These are phyloP conservation scores for honey bee (Apis mellifera) DNA, from an alignment of 1,140 invertebrate species.

Conservation along the genomic window DNA sequence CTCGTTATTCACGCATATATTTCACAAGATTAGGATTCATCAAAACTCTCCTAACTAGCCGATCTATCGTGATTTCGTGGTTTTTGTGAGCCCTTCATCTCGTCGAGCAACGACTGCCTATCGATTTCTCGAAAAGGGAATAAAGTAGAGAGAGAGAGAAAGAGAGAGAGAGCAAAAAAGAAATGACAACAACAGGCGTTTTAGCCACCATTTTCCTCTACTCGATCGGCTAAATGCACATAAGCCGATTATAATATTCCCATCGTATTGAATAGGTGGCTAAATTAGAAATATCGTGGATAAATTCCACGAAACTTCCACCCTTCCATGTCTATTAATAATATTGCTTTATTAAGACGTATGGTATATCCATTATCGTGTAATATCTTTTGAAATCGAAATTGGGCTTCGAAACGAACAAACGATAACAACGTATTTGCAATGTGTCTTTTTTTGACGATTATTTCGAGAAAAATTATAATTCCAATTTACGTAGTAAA, in stretches of 20 bases:
- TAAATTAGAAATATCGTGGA: constrained; percentile 28
- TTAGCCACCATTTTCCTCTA: constrained; percentile 31
- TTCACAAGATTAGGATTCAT: constrained; percentile 60
- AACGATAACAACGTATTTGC: background rate
- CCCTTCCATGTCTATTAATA: background rate
- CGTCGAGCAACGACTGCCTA: background rate
- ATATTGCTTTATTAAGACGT: background rate
- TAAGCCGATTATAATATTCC: constrained; percentile 60
- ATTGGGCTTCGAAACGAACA: background rate
- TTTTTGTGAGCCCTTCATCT: constrained; percentile 13
- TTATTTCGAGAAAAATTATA: too few relatives aligned
- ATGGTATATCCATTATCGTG: background rate
- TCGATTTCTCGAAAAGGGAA: constrained; percentile 4
- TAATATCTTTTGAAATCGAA: background rate
- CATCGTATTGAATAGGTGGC: constrained; percentile 31
- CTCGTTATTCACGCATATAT: constrained; percentile 59
- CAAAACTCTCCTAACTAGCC: constrained; percentile 58
- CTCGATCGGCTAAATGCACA: constrained; percentile 22
- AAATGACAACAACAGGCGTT: background rate
- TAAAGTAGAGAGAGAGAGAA: background rate
- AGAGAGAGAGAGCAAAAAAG: background rate
- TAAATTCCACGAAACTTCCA: background rate
- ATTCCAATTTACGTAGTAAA: too few relatives aligned
- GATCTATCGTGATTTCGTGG: constrained; percentile 23
- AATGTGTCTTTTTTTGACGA: too few relatives aligned